A percentile compares a stretch with the other conserved stretches of the same genome.
phyloP scores from a whole-genome alignment of 2,888 invertebrate species.

The Oscheius sp. region DNA sequence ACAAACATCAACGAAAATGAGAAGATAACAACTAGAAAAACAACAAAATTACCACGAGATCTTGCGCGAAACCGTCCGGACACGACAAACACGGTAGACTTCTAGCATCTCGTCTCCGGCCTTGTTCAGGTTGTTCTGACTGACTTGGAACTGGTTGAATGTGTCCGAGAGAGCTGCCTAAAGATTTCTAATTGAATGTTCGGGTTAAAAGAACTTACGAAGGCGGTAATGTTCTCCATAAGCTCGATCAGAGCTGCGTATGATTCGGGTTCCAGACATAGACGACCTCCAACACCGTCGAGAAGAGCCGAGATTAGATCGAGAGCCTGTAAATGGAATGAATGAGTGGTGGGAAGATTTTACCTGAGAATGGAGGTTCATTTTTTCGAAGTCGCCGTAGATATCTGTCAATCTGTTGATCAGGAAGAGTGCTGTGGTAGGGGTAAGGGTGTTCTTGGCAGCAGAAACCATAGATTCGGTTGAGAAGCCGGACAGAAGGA shows the following conservation, averaged over 20 bases:
- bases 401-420: background rate
- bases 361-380: constrained; percentile 10
- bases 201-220: constrained; percentile 9
- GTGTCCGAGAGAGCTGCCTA: constrained; percentile 32
- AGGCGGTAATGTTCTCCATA: constrained; percentile 20
- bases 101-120: too few species aligned
- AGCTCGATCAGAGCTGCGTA: constrained; percentile 7
- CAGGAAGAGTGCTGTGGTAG: background rate
- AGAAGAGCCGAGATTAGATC: constrained; percentile 18
- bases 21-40: background rate
- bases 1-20: background rate
- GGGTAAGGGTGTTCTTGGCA: background rate
- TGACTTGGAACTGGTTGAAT: constrained; percentile 7
- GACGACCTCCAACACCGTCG: constrained; percentile 13
- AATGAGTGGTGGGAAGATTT: background rate
- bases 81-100: too few species aligned
- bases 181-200: background rate
- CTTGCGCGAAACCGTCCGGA: too few species aligned
- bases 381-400: constrained; percentile 4
- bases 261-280: constrained; percentile 18
- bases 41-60: background rate
- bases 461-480: background rate
- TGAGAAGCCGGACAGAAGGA: constrained; percentile 8
- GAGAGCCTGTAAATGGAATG: constrained; percentile 15
- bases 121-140: too few species aligned